A percentile compares a stretch with the other conserved stretches of the same genome.
Conservation (phyloP, 2,113 vertebrate species). For the Neodon shergylaensis region DNA sequence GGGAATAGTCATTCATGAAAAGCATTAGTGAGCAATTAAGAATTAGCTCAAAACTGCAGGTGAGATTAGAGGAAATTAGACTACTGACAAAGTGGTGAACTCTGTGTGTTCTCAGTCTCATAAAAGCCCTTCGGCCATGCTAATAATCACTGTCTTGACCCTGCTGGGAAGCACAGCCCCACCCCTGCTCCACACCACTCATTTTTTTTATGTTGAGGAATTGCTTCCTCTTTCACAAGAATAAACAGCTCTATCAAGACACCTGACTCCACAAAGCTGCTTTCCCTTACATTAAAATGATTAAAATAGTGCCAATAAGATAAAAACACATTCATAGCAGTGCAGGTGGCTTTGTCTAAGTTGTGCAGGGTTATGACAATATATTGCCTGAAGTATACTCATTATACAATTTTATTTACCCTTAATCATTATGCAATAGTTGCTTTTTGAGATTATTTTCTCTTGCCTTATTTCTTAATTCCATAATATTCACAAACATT, state of each 20-base stretch:
- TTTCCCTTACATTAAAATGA: neutral
- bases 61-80: neutral
- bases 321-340: neutral
- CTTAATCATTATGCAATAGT: neutral
- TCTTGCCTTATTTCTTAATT: constrained; percentile 45
- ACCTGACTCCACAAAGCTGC: neutral
- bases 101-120: neutral
- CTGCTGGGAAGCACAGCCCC: neutral
- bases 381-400: neutral
- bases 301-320: neutral
- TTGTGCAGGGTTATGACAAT: neutral
- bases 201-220: neutral
- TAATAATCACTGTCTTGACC: neutral
- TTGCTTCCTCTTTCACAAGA: neutral
- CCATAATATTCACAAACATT: neutral
- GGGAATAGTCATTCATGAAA: neutral
- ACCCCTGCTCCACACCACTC: neutral
- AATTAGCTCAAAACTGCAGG: neutral
- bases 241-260: constrained; percentile 9
- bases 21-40: neutral
- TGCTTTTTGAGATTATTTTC: neutral
- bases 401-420: constrained; percentile 4
- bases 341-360: neutral
- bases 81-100: neutral
- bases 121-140: neutral